Conservation (phyloP, 2,797 vertebrate genomes). For the Limnodromus scolopaceus region DNA sequence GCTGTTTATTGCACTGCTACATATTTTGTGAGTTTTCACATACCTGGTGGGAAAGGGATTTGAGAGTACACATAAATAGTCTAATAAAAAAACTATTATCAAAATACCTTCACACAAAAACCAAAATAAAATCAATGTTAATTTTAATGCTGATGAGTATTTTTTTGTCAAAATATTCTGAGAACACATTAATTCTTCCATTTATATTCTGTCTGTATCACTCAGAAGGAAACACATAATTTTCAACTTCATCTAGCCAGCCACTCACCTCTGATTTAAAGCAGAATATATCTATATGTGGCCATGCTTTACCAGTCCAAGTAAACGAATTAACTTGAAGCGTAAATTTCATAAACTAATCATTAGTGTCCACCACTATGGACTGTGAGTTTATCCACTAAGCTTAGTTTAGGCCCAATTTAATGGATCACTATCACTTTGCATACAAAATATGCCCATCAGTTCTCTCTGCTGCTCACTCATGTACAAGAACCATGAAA, state of each 20-base stretch:
- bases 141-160: not conserved
- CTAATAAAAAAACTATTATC: not conserved
- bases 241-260: not conserved
- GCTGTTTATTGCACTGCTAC: not conserved
- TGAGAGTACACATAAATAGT: not conserved
- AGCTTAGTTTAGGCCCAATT: not conserved
- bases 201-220: not conserved
- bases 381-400: not conserved
- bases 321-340: slow-evolving; percentile 26
- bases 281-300: not conserved
- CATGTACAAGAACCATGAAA: not conserved
- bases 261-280: not conserved
- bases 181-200: not conserved
- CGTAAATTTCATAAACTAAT: slow-evolving; percentile 18
- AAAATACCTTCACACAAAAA: not conserved
- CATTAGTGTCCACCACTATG: not conserved
- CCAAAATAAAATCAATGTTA: not conserved
- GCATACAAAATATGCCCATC: not conserved
- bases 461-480: not conserved
- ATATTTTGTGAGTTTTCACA: not conserved
- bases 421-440: not conserved
- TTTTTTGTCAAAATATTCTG: slow-evolving; percentile 7
- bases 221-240: not conserved
- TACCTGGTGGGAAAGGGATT: not conserved
- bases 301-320: not conserved